phyloP scores from a whole-genome alignment of 2,113 vertebrate species.

The Argyrosomus japonicus region DNA sequence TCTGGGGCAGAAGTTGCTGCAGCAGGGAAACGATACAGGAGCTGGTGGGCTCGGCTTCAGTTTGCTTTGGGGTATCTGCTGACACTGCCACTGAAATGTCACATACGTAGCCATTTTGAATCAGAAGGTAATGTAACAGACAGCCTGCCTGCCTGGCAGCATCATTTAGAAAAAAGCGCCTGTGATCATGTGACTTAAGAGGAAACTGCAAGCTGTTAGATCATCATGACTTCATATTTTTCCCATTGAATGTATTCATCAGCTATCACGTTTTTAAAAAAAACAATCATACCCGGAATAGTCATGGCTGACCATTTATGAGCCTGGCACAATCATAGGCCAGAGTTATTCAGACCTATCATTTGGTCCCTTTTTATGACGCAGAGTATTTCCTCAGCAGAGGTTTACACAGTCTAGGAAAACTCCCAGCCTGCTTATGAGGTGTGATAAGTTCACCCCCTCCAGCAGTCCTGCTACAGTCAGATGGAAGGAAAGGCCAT shows the following conservation, averaged over 20 bases:
- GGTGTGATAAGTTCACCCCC: slow-evolving; percentile 35
- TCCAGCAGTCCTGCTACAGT: neutral
- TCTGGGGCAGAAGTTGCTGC: neutral
- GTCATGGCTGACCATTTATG: slow-evolving; percentile 18
- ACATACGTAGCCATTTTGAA: slow-evolving; percentile 23
- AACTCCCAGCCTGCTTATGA: slow-evolving; percentile 45
- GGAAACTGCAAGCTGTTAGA: slow-evolving; percentile 8
- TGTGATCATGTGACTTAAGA: neutral
- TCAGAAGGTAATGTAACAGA: slow-evolving; percentile 22
- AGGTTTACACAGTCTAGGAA: slow-evolving; percentile 43
- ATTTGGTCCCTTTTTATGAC: slow-evolving; percentile 37
- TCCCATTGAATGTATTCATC: neutral
- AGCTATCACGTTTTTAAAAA: neutral
- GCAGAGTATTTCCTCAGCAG: slow-evolving; percentile 30
- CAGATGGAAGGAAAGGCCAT: slow-evolving; percentile 55
- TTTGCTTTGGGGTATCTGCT: slow-evolving; percentile 33
- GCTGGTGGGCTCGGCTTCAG: neutral
- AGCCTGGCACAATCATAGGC: neutral
- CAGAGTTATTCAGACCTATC: slow-evolving; percentile 20
- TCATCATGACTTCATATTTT: neutral
- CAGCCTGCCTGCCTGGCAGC: neutral
- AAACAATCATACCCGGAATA: neutral
- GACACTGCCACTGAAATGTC: slow-evolving; percentile 35
- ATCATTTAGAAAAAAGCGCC: neutral
- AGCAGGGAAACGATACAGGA: slow-evolving; percentile 18